phyloP scores from a whole-genome alignment of 2,888 invertebrate genomes.

The Heterodera filipjevi region DNA sequence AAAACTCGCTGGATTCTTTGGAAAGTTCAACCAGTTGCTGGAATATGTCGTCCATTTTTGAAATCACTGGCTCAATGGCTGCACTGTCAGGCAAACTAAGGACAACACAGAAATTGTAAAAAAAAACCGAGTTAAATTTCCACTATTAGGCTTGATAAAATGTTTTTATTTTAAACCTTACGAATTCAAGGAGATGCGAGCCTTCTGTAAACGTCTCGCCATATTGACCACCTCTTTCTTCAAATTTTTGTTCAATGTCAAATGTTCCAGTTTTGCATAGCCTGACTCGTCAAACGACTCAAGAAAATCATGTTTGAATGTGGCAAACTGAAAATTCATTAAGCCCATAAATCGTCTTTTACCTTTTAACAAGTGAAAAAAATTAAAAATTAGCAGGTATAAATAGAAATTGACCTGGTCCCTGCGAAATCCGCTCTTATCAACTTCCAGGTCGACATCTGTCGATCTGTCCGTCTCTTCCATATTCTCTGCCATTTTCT shows the following conservation, averaged over 20 bases:
- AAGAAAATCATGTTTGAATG: conserved; percentile 33
- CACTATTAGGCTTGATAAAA: not conserved
- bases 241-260: conserved; percentile 16
- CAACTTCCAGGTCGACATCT: conserved; percentile 21
- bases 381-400: not conserved
- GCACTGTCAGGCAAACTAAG: not conserved
- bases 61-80: conserved; percentile 29
- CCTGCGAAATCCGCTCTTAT: conserved; percentile 13
- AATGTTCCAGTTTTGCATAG: conserved; percentile 27
- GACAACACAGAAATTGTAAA: not conserved
- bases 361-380: too few species aligned
- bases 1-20: conserved; percentile 31
- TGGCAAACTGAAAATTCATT: conserved; percentile 26
- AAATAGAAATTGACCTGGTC: not conserved
- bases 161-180: too few species aligned
- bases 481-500: conserved; percentile 13
- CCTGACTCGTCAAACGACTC: conserved; percentile 33
- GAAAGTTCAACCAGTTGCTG: conserved; percentile 27
- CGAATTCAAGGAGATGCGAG: conserved; percentile 27
- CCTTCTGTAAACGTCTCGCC: conserved; percentile 31
- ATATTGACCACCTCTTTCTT: conserved; percentile 36
- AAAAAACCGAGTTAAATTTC: conserved; percentile 12
- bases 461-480: not conserved
- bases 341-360: too few species aligned
- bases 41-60: conserved; percentile 28